Base-by-base conservation (phyloP, 2,888 invertebrate genomes). In the Troides aeacus region DNA sequence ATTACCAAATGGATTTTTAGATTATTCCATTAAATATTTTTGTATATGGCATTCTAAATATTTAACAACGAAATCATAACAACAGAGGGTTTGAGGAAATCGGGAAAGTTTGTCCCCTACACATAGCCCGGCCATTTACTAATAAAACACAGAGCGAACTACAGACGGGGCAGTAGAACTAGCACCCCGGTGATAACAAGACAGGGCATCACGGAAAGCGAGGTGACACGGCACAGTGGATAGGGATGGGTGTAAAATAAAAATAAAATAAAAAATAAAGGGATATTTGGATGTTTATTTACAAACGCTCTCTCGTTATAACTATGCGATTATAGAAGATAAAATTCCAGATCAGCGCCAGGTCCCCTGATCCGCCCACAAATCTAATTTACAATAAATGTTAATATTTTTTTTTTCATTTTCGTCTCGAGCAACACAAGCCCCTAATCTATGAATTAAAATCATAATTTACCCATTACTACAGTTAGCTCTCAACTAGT, bases 221-320 rank as follows among this genome's bases (percentile, higher is more conserved):
- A 82, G 83, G 81, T 57, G 82, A 84, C 80, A 78, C 75, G 73
- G 65, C 58, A 61, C 71, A 74, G 70, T 56, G 62, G 50, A 62
- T 17, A 50, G 15, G 67, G 71, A n/a, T 23, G 18, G 67, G 71
- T 72, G 81, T 76, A 86, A 88, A 91, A 90, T 86, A 86, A 92
- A 92, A 91, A 79, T 84, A 87, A 91, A 91, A 90, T 87, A 87
- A 92, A 83, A 92, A 83, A 30, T 30, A 30, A 90, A 89, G 90
- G 92, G 90, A 88, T 88, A 89, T 86, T 86, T 86, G 89, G 90
- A 90, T 91, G 90, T 92, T 92, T 92, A 92, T 92, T 92, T 92
- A 92, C 92, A 92, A 57, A 84, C 70, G 70, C 87, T 88, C 84
- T 86, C 84, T 87, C 90, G 90, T 90, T 90, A 90, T 89, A 90